Evolutionary conservation across 2,113 vertebrate genomes (phyloP).

Genomic region (Corythoichthys intestinalis): DNA sequence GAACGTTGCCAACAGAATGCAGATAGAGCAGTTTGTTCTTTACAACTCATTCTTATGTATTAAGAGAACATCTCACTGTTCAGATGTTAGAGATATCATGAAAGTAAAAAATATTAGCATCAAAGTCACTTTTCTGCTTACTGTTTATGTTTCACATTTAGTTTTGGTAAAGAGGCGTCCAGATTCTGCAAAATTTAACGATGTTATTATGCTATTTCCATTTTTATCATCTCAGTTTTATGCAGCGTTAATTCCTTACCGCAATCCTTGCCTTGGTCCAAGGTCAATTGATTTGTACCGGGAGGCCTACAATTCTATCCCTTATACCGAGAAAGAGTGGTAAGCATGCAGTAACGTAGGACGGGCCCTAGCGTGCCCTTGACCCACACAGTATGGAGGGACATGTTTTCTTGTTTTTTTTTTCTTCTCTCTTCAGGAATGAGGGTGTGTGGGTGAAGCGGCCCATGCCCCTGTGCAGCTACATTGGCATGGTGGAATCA

Average conservation of each 20-base stretch:
- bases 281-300: conserved; percentile 52
- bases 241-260: conserved; percentile 46
- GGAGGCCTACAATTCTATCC: conserved; percentile 66
- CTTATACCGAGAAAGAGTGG: conserved; percentile 78
- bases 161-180: no score
- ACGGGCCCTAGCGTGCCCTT: not conserved
- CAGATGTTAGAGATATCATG: no score
- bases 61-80: no score
- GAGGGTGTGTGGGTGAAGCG: conserved; percentile 46
- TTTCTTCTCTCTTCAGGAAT: conserved; percentile 27
- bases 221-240: conserved; percentile 52
- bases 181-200: no score
- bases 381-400: not conserved
- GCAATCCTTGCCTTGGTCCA: conserved; percentile 43
- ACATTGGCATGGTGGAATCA: conserved; percentile 75
- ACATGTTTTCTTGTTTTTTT: conserved; percentile 2
- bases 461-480: conserved; percentile 57
- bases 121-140: no score
- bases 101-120: no score
- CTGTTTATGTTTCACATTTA: no score
- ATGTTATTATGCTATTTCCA: not conserved
- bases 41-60: no score
- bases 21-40: no score
- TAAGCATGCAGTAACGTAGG: conserved; percentile 47
- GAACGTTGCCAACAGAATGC: no score